Conservation (phyloP, 2,888 invertebrate genomes). For the Hypolimnas misippus region DNA sequence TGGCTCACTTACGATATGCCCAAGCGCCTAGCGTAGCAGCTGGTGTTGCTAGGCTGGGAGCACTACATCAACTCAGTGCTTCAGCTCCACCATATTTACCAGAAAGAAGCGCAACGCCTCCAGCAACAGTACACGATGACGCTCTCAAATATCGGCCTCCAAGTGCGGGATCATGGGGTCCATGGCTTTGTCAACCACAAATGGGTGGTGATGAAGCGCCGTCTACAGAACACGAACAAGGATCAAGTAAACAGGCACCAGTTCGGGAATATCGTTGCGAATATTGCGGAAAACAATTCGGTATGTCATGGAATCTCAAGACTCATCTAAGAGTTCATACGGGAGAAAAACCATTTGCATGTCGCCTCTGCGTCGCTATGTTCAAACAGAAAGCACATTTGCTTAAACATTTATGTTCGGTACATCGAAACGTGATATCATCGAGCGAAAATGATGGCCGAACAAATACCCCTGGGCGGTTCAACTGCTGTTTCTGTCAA, state of each 20-base stretch:
- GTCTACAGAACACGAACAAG: conserved; percentile 79
- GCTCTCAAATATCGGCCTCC: conserved; percentile 87
- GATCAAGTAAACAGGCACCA: conserved; percentile 84
- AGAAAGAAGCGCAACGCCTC: conserved; percentile 85
- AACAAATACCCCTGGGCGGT: conserved; percentile 86
- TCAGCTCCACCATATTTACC: conserved; percentile 90
- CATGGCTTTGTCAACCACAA: conserved; percentile 87
- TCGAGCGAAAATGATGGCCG: conserved; percentile 89
- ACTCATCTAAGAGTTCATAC: conserved; percentile 94
- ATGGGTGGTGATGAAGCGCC: conserved; percentile 82
- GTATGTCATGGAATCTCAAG: conserved; percentile 96
- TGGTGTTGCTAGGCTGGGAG: conserved; percentile 78
- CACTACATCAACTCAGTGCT: conserved; percentile 86
- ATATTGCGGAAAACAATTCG: conserved; percentile 95
- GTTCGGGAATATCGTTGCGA: conserved; percentile 94
- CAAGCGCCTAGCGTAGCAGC: conserved; percentile 85
- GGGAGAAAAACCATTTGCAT: conserved; percentile 95
- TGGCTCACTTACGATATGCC: conserved; percentile 85
- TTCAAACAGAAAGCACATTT: conserved; percentile 96
- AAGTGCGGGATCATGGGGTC: conserved; percentile 88
- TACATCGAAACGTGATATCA: conserved; percentile 94
- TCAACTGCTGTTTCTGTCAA: conserved; percentile 95
- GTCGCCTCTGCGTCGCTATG: conserved; percentile 95
- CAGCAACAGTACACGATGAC: conserved; percentile 82
- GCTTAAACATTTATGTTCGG: conserved; percentile 94